Evolutionary conservation across 2,113 vertebrate species (phyloP).

Genomic region (Cettia cetti): DNA sequence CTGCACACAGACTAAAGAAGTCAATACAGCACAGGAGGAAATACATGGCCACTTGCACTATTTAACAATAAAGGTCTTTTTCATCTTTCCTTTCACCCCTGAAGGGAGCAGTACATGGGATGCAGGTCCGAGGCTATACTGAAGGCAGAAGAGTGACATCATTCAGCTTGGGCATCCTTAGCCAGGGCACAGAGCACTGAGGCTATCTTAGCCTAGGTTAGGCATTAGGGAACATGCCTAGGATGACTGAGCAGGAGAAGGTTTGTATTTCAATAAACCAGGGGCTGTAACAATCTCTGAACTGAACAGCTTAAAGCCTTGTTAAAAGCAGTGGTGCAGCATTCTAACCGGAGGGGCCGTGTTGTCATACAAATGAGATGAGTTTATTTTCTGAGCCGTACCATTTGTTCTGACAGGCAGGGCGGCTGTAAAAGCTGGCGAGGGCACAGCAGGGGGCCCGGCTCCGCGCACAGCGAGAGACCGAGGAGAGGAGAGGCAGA

Average conservation of each 20-base stretch:
- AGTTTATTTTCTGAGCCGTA: slow-evolving; percentile 90
- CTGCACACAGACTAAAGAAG: neutral
- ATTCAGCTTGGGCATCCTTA: neutral
- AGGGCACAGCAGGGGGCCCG: slow-evolving; percentile 83
- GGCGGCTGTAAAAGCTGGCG: slow-evolving; percentile 85
- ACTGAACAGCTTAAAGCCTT: slow-evolving; percentile 70
- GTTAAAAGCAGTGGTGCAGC: slow-evolving; percentile 81
- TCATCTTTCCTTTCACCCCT: neutral
- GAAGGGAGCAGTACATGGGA: neutral
- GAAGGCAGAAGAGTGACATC: neutral
- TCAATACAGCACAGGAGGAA: neutral
- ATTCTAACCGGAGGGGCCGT: slow-evolving; percentile 87
- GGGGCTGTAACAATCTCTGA: slow-evolving; percentile 33
- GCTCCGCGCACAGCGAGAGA: slow-evolving; percentile 80
- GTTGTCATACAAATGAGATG: slow-evolving; percentile 96
- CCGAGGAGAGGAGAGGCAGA: slow-evolving; percentile 63
- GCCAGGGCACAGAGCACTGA: neutral
- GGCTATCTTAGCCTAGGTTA: neutral
- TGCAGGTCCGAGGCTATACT: neutral
- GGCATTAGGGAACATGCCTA: neutral
- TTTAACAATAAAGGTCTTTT: neutral
- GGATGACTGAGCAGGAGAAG: neutral
- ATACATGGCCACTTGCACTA: neutral
- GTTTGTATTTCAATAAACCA: slow-evolving; percentile 46
- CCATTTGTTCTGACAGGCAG: slow-evolving; percentile 93